Evolutionary conservation across 2,888 invertebrate species (phyloP).

Genomic region (Dastarcus helophoroides): DNA sequence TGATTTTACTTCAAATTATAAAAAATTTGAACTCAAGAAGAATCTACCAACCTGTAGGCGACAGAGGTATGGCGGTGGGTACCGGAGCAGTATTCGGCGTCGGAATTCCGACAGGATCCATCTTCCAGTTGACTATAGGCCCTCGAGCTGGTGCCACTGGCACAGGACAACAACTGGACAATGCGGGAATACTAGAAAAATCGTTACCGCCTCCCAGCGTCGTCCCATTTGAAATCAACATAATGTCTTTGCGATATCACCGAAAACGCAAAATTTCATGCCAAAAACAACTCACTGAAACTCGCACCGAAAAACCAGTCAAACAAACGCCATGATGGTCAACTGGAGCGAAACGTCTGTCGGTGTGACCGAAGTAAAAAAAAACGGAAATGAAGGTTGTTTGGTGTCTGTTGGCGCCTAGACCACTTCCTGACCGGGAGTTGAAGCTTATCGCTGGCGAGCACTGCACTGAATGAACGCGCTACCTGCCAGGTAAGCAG

Average conservation of each 20-base stretch:
- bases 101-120: slow-evolving; percentile 46
- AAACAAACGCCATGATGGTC: slow-evolving; percentile 2
- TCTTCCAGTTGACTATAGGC: slow-evolving; percentile 44
- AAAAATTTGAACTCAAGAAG: not conserved
- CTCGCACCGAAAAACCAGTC: no score
- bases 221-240: slow-evolving; percentile 55
- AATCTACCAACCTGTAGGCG: slow-evolving; percentile 41
- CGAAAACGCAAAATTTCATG: no score
- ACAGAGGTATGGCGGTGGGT: slow-evolving; percentile 44
- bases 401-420: not conserved
- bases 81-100: slow-evolving; percentile 44
- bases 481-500: slow-evolving; percentile 35
- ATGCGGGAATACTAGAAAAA: slow-evolving; percentile 35
- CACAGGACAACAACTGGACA: slow-evolving; percentile 39
- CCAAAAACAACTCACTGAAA: slow-evolving; percentile 1
- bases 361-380: slow-evolving; percentile 2
- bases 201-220: slow-evolving; percentile 44
- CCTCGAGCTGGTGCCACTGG: slow-evolving; percentile 43
- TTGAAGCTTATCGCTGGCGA: slow-evolving; percentile 32
- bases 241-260: no score
- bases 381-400: slow-evolving; percentile 3
- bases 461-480: slow-evolving; percentile 39
- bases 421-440: slow-evolving; percentile 6
- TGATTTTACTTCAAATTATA: no score
- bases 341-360: slow-evolving; percentile 1